phyloP scores from a whole-genome alignment of 2,797 vertebrate species.

The Lacerta agilis region DNA sequence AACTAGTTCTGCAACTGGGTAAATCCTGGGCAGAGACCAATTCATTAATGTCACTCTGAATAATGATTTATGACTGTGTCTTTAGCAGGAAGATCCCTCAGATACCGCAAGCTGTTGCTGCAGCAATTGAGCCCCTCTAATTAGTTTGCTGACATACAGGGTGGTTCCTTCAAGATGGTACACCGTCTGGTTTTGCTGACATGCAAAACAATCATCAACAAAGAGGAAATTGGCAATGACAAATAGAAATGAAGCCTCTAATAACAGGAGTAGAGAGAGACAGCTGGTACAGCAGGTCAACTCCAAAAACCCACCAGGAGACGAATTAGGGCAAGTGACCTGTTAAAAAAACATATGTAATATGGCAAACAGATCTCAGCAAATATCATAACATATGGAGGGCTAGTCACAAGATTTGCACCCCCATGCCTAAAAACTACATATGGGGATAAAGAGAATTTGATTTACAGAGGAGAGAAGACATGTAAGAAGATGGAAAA shows the following conservation, averaged over 20 bases:
- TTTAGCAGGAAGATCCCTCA: conserved; percentile 66
- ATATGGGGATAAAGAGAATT: not conserved
- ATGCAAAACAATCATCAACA: conserved; percentile 53
- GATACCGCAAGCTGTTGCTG: conserved; percentile 71
- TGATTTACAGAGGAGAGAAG: not conserved
- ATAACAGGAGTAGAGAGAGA: conserved; percentile 29
- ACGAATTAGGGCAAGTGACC: conserved; percentile 47
- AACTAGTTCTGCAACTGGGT: conserved; percentile 42
- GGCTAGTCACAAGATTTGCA: not conserved
- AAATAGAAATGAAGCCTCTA: conserved; percentile 57
- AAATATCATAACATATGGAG: not conserved
- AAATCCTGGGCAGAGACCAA: conserved; percentile 66
- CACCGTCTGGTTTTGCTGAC: conserved; percentile 63
- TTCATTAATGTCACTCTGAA: conserved; percentile 71
- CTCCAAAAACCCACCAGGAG: conserved; percentile 44
- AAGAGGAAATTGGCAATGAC: conserved; percentile 51
- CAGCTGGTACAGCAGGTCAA: conserved; percentile 50
- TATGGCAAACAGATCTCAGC: not conserved
- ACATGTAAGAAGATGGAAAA: not conserved
- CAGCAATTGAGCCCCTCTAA: conserved; percentile 62
- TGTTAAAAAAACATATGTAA: conserved; percentile 45
- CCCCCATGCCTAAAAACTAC: not conserved
- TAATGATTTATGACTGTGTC: conserved; percentile 67
- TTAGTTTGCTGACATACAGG: conserved; percentile 65
- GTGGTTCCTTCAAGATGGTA: conserved; percentile 74